Conservation (phyloP, 2,797 vertebrate species). For the Eurystomus glaucurus region DNA sequence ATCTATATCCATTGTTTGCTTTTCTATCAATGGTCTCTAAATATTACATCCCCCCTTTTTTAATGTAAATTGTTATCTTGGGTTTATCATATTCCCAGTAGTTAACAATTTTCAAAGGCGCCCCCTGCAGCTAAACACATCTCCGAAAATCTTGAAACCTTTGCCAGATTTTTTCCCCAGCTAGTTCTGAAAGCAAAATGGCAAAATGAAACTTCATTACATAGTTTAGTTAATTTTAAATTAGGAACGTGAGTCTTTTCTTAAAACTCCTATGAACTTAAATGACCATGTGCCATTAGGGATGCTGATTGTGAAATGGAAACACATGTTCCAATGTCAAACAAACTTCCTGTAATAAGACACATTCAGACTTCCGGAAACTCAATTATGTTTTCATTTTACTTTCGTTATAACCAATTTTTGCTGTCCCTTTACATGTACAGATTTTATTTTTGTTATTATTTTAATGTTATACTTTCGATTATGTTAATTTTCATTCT, state of each 20-base stretch:
- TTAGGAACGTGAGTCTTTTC: background rate
- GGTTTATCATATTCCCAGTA: background rate
- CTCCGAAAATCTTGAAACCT: background rate
- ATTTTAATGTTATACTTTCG: slow-evolving; percentile 26
- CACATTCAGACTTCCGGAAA: background rate
- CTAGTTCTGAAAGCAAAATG: background rate
- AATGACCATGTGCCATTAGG: background rate
- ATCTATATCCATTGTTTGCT: background rate
- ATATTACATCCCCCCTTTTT: background rate
- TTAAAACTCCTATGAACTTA: background rate
- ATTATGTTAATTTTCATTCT: slow-evolving; percentile 13
- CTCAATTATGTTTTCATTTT: slow-evolving; percentile 35
- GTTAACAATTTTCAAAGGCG: background rate
- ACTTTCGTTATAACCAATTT: background rate
- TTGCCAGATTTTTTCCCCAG: background rate
- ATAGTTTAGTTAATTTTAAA: slow-evolving; percentile 28
- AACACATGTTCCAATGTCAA: slow-evolving; percentile 14
- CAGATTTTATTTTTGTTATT: slow-evolving; percentile 23
- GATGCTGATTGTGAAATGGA: slow-evolving; percentile 30
- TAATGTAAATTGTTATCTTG: background rate
- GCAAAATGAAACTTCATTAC: background rate
- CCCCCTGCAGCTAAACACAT: background rate
- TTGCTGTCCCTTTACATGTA: background rate
- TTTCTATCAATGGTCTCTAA: background rate
- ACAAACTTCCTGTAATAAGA: background rate